Conservation (phyloP, 1,140 invertebrate species). For the Drosophila biarmipes region DNA sequence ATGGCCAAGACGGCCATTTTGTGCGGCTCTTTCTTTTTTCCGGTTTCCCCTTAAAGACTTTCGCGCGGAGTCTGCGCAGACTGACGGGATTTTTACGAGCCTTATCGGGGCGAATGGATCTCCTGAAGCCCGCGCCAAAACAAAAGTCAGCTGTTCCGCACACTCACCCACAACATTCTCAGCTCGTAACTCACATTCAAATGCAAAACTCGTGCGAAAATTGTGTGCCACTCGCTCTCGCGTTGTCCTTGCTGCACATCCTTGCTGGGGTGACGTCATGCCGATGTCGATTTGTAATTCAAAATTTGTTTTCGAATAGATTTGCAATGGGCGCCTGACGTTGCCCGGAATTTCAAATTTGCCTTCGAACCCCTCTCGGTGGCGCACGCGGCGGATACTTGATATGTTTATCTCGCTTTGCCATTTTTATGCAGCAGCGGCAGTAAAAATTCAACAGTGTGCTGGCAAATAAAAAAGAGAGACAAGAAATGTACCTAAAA, state of each 20-base stretch:
- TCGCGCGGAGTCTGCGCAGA: slow-evolving; percentile 55
- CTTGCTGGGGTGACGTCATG: slow-evolving; percentile 56
- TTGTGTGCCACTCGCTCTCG: slow-evolving; percentile 55
- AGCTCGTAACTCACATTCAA: slow-evolving; percentile 79
- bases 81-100: slow-evolving; percentile 15
- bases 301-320: slow-evolving; percentile 83
- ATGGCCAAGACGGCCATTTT: slow-evolving; percentile 51
- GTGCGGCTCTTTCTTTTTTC: slow-evolving; percentile 13
- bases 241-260: slow-evolving; percentile 63
- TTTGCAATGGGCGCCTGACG: slow-evolving; percentile 35
- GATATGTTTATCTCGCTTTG: slow-evolving; percentile 36
- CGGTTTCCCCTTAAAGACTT: slow-evolving; percentile 33
- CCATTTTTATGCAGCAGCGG: slow-evolving; percentile 71
- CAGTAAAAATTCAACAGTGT: slow-evolving; percentile 79
- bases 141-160: slow-evolving; percentile 76
- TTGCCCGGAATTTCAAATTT: slow-evolving; percentile 77
- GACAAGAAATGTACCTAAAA: slow-evolving; percentile 15
- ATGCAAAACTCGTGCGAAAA: slow-evolving; percentile 82
- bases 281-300: slow-evolving; percentile 78
- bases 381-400: slow-evolving; percentile 20
- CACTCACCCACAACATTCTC: slow-evolving; percentile 13
- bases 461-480: slow-evolving; percentile 43
- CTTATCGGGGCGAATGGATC: slow-evolving; percentile 53
- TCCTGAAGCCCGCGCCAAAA: slow-evolving; percentile 62
- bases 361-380: slow-evolving; percentile 32